Evolutionary conservation across 2,797 vertebrate genomes (phyloP), one percentile per base, ranked within the genome.

Genomic region (Sebastiscus albofasciatus): DNA sequence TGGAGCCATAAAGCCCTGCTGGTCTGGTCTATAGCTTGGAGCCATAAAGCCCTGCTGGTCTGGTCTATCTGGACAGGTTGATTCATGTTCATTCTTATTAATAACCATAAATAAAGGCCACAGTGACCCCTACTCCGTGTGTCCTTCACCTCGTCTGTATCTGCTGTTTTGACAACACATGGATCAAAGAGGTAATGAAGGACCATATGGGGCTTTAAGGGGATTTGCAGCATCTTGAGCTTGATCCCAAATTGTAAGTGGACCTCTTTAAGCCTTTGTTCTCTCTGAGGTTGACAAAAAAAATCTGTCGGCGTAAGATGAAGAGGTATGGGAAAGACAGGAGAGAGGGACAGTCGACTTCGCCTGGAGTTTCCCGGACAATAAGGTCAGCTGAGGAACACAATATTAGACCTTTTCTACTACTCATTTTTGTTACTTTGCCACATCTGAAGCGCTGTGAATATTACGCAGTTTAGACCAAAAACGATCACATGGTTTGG

Each of bases 201-300:
- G 78, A 71, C 66, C 87, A 80, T 54, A 72, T 58, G 76, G 79
- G 62, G 39, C 39, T n/a, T 70, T 82, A 22, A 71, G 29, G 29
- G 85, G 83, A 81, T 87, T 84, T 79, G 16, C 46, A 6, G n/a
- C 64, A 54, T 68, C 82, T 70, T 58, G 18, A 79, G 79, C 79
- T 42, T 77, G 71, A 85, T 79, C 75, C 84, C 11, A 83, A 81
- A 62, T 79, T 81, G 75, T 73, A 67, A 55, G 70, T 18, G 52
- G 67, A 71, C 56, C 66, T 58, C 26, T 31, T 46, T 71, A 81
- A 83, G 72, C 59, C 29, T 5, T n/a, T 16, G 59, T 29, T 80
- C 33, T 78, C 36, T 33, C 26, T 5, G 18, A 10, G n/a, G 42
- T 72, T 62, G 1, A 33, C 1, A 2, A 11, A 33, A 54, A 55